These are phyloP conservation scores for Xylocopa sonorina DNA, from an alignment of 1,140 invertebrate genomes.

Conservation along the genomic window DNA sequence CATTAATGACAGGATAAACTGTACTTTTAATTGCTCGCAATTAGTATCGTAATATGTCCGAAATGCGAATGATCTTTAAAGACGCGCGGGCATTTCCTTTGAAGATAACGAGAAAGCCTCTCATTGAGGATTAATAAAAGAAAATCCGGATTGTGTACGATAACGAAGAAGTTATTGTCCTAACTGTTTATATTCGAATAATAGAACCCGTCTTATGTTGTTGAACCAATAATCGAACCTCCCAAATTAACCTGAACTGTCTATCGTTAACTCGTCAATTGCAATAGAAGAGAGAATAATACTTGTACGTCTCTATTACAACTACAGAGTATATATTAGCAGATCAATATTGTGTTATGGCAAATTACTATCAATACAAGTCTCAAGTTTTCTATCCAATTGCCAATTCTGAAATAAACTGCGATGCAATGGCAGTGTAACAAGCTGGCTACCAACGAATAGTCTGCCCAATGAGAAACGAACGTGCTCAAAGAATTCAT, in stretches of 20 bases:
- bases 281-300: background rate
- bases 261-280: constrained; percentile 1
- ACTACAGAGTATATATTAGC: background rate
- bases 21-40: constrained; percentile 37
- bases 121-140: background rate
- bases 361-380: background rate
- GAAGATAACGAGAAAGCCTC: background rate
- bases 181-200: background rate
- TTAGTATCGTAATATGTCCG: constrained; percentile 9
- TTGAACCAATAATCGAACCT: background rate
- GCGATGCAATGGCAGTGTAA: background rate
- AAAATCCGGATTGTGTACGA: background rate
- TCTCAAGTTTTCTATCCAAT: background rate
- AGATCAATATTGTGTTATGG: too few relatives aligned
- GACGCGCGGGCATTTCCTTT: background rate
- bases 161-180: background rate
- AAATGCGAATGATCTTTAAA: background rate
- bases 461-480: background rate
- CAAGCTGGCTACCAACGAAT: background rate
- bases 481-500: background rate
- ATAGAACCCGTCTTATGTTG: background rate
- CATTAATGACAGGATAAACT: constrained; percentile 27
- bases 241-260: background rate
- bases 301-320: background rate
- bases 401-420: background rate